Evolutionary conservation across 2,797 vertebrate genomes (phyloP).

Genomic region (Spinus pinus): DNA sequence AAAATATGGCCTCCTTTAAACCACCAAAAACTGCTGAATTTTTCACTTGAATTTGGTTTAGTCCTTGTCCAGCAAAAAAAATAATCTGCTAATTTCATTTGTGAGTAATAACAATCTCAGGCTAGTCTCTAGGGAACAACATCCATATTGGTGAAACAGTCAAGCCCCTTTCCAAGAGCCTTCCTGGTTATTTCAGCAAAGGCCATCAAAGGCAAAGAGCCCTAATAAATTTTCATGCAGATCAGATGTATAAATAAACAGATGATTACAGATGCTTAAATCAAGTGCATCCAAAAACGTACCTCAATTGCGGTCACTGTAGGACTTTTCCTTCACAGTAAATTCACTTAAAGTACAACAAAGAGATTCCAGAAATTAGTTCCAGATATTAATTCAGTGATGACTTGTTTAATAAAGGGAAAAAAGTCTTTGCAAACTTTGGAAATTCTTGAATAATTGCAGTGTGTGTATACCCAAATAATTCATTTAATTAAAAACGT

Average conservation of each 20-base stretch:
- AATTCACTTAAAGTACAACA: background rate
- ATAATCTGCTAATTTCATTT: background rate
- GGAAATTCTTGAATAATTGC: conserved; percentile 34
- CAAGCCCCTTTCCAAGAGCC: background rate
- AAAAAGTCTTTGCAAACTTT: conserved; percentile 22
- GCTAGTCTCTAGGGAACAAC: background rate
- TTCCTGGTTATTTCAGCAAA: background rate
- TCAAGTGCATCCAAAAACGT: background rate
- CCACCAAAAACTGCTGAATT: background rate
- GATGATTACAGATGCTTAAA: background rate
- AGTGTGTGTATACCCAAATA: background rate
- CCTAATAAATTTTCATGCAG: background rate
- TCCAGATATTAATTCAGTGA: conserved; percentile 10
- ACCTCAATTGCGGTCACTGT: background rate
- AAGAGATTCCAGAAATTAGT: background rate
- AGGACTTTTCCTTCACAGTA: background rate
- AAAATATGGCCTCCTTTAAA: background rate
- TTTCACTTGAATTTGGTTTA: background rate
- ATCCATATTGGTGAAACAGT: background rate
- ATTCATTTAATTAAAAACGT: conserved; percentile 12
- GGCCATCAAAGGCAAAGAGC: background rate
- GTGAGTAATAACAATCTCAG: background rate
- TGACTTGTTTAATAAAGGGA: background rate
- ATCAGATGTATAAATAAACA: background rate
- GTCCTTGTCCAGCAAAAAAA: background rate